These are phyloP conservation scores for Notarius lentiginosus DNA, from an alignment of 2,113 vertebrate genomes.

Conservation along the genomic window DNA sequence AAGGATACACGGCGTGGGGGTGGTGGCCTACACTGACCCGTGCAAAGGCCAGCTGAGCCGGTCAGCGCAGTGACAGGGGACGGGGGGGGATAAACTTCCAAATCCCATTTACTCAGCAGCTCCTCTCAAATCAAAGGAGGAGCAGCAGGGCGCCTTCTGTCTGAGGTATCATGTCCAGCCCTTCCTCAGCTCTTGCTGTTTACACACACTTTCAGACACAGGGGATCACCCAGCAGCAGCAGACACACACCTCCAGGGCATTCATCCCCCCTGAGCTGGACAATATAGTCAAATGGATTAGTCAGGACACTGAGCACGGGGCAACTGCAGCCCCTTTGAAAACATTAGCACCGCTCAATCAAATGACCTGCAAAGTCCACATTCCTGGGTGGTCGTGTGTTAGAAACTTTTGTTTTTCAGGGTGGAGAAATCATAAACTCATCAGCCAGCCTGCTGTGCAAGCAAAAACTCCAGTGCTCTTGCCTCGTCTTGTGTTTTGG, in stretches of 20 bases:
- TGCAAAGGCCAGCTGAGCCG: conserved; percentile 43
- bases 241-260: conserved; percentile 7
- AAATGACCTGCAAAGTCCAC: background rate
- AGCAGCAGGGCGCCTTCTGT: conserved; percentile 50
- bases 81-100: conserved; percentile 18
- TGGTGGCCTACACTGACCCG: conserved; percentile 36
- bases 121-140: conserved; percentile 38
- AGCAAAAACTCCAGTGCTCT: background rate
- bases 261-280: background rate
- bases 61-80: conserved; percentile 49
- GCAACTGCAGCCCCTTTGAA: conserved; percentile 1
- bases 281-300: background rate
- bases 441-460: background rate
- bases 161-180: conserved; percentile 30
- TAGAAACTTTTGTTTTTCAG: too few species aligned
- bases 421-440: background rate
- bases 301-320: background rate
- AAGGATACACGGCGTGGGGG: conserved; percentile 29
- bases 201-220: conserved; percentile 51
- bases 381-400: background rate
- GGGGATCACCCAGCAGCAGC: conserved; percentile 39
- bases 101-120: conserved; percentile 46
- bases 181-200: conserved; percentile 42
- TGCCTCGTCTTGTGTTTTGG: background rate
- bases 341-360: background rate